phyloP scores from a whole-genome alignment of 2,888 invertebrate species.

The Andrena dorsata region DNA sequence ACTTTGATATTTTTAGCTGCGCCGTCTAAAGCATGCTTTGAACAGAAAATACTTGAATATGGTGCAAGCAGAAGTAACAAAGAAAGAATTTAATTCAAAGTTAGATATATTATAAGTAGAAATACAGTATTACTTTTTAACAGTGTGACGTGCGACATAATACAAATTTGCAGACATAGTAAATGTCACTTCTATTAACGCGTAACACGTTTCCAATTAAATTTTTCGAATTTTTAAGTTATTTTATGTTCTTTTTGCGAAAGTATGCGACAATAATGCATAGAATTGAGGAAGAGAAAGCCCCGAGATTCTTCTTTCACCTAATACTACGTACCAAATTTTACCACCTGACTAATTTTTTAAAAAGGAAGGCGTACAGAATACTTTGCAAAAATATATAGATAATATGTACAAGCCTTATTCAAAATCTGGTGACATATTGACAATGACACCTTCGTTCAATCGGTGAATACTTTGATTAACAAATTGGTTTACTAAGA shows the following conservation, averaged over 20 bases:
- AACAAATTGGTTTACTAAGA: too few relatives aligned
- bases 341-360: not conserved
- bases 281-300: too few relatives aligned
- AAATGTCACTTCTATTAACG: too few relatives aligned
- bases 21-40: not conserved
- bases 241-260: too few relatives aligned
- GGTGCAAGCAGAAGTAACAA: not conserved
- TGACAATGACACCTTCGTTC: too few relatives aligned
- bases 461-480: too few relatives aligned
- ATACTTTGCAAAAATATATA: not conserved
- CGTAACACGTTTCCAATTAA: not conserved
- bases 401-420: too few relatives aligned
- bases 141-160: not conserved
- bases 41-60: not conserved
- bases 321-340: not conserved
- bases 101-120: not conserved
- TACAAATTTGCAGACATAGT: too few relatives aligned
- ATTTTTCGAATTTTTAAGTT: not conserved
- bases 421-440: too few relatives aligned
- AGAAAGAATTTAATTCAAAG: not conserved
- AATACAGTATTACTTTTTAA: not conserved
- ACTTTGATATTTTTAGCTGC: slow-evolving; percentile 11
- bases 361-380: not conserved
- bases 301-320: too few relatives aligned
- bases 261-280: too few relatives aligned